Evolutionary conservation across 1,140 invertebrate genomes (phyloP), one percentile per base, ranked within the genome.

Genomic region (Globodera ellingtonae): DNA sequence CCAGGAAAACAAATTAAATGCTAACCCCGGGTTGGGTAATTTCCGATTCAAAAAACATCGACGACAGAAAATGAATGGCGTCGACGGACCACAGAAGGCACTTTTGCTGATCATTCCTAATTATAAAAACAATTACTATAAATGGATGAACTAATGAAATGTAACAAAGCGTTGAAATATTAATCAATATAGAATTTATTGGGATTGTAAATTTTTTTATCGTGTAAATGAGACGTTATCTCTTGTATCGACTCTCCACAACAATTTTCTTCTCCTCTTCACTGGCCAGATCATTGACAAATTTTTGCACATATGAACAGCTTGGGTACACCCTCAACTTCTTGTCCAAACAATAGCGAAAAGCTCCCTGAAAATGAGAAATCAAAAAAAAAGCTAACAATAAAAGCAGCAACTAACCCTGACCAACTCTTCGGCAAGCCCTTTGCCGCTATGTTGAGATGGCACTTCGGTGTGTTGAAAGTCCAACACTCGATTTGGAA

Each of bases 381-480:
- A 48, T 79, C 18, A 72, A 78, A 46, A 81, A 79, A 50, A 62
- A 70, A 21, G 15, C 10, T 35, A 24, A 44, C 7, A 18, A 76
- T 71, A 21, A 75, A 9, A 75, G 44, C 48, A 59, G 3, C 24
- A 9, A 48, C 52, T 15, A 47, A 82, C 80, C 65, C 81, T 83
- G 18, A 83, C 81, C 70, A 81, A 76, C n/a, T 81, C 15, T 75
- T 81, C 70, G 47, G 80, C 80, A 50, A 81, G 18, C 21, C 80
- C 80, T 70, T 81, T 62, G 13, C 80, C 80, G 21, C 80, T 74
- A 81, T 80, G 65, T 46, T 81, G 35, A 18, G 52, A 10, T 6
- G 80, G 81, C 46, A 81, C 81, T 81, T 81, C 80, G 8, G 80
- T 81, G 59, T 81, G 80, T 48, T 81, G 77, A 79, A 81, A 13